These are phyloP conservation scores for Scomberomorus guttatus DNA, from an alignment of 2,797 vertebrate genomes.

Conservation along the genomic window DNA sequence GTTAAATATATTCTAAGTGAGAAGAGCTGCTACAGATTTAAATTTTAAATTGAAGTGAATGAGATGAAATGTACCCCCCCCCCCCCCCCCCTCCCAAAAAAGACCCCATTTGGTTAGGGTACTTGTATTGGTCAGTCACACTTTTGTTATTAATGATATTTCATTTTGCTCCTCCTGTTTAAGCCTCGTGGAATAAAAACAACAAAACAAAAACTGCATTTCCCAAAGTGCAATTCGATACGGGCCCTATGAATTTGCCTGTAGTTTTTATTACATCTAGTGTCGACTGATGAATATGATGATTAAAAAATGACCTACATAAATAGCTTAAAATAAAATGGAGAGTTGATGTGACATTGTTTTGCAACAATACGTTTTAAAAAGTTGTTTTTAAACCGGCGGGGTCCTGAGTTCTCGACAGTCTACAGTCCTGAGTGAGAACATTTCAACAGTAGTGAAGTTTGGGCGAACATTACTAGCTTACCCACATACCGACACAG, in stretches of 20 bases:
- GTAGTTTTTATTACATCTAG: neutral
- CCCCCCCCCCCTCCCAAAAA: no score
- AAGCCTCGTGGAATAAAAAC: accelerated
- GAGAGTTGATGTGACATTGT: accelerated
- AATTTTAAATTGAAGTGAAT: no score
- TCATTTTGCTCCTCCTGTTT: neutral
- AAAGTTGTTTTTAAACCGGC: constrained; percentile 33
- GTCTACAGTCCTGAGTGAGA: constrained; percentile 26
- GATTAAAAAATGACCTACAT: accelerated
- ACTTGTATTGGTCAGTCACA: no score
- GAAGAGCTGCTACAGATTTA: no score
- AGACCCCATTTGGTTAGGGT: no score
- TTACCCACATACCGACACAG: accelerated
- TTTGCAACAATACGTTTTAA: neutral
- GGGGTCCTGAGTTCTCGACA: constrained; percentile 74
- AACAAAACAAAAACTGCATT: constrained; percentile 54
- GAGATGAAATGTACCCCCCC: no score
- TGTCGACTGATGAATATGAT: accelerated
- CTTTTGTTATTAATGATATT: no score
- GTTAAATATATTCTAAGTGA: no score
- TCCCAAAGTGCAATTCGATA: constrained; percentile 68
- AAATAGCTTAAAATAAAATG: neutral
- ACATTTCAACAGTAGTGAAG: constrained; percentile 72
- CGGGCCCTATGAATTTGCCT: constrained; percentile 41
- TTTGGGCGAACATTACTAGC: constrained; percentile 55